phyloP scores from a whole-genome alignment of 2,113 vertebrate species.

The Scophthalmus maximus region DNA sequence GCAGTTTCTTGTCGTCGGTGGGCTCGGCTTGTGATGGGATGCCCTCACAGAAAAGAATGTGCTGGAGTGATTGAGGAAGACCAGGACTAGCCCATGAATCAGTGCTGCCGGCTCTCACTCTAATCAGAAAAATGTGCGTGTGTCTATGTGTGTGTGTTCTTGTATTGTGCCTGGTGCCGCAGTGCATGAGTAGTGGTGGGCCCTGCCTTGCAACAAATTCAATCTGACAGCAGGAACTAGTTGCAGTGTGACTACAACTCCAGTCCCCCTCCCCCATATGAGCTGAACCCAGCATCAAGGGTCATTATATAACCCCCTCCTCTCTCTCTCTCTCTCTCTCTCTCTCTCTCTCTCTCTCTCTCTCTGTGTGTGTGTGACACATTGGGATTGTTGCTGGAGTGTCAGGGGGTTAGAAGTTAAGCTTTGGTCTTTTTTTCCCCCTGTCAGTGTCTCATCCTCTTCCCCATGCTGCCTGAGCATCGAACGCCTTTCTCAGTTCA shows the following conservation, averaged over 20 bases:
- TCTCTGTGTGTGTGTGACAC: conserved; percentile 49
- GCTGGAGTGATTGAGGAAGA: conserved; percentile 41
- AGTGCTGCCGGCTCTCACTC: conserved; percentile 54
- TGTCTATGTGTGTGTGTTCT: conserved; percentile 13
- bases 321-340: background rate
- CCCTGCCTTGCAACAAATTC: conserved; percentile 70
- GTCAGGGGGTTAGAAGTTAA: conserved; percentile 62
- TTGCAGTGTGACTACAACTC: conserved; percentile 62
- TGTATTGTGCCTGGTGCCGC: conserved; percentile 27
- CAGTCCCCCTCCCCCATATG: conserved; percentile 44
- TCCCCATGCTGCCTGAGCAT: conserved; percentile 8
- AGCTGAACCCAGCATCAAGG: conserved; percentile 54
- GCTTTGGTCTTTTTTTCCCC: conserved; percentile 20
- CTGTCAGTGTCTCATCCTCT: conserved; percentile 7
- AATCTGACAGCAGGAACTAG: conserved; percentile 74
- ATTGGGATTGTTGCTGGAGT: conserved; percentile 42
- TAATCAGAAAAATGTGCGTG: conserved; percentile 57
- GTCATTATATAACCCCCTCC: conserved; percentile 21
- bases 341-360: background rate
- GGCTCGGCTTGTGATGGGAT: conserved; percentile 8
- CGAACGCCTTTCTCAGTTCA: conserved; percentile 4
- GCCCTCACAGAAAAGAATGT: conserved; percentile 44
- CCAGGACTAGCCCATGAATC: conserved; percentile 55
- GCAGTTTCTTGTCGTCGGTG: background rate
- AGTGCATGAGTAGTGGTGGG: conserved; percentile 59